phyloP scores from a whole-genome alignment of 1,140 invertebrate species.

The Dysdera silvatica region DNA sequence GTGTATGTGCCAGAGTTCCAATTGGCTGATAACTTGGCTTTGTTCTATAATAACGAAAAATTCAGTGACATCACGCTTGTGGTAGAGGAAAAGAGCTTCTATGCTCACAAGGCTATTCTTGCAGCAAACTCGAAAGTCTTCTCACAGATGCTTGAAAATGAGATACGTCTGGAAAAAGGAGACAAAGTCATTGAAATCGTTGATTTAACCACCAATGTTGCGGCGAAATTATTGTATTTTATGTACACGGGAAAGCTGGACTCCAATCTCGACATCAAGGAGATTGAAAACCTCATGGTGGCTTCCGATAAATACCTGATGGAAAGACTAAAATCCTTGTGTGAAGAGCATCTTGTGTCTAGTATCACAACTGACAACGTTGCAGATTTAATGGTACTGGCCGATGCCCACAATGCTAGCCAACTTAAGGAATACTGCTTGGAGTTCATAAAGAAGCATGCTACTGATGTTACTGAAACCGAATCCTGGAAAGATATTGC shows the following conservation, averaged over 20 bases:
- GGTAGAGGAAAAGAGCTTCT: too few relatives aligned
- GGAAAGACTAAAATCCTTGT: slow-evolving; percentile 97
- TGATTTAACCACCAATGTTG: background rate
- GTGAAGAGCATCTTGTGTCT: slow-evolving; percentile 92
- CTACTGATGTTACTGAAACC: background rate
- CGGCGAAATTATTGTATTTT: background rate
- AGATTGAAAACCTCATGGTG: background rate
- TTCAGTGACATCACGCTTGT: too few relatives aligned
- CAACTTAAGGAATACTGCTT: slow-evolving; percentile 97
- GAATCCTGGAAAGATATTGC: too few relatives aligned
- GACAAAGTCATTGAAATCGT: background rate
- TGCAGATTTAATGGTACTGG: slow-evolving; percentile 91
- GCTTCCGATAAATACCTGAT: slow-evolving; percentile 61
- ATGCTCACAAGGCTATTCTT: too few relatives aligned
- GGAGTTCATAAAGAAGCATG: slow-evolving; percentile 84
- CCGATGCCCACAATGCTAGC: slow-evolving; percentile 95
- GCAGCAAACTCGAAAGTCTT: too few relatives aligned
- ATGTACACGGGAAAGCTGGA: background rate
- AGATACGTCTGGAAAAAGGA: too few relatives aligned
- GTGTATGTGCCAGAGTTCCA: too few relatives aligned
- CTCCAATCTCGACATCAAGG: background rate
- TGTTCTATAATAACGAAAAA: too few relatives aligned
- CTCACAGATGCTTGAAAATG: too few relatives aligned
- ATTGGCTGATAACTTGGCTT: too few relatives aligned
- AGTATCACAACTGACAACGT: slow-evolving; percentile 93